Evolutionary conservation across 2,797 vertebrate species (phyloP), one percentile per base, ranked within the genome.

Genomic region (Halcyon smyrnensis): DNA sequence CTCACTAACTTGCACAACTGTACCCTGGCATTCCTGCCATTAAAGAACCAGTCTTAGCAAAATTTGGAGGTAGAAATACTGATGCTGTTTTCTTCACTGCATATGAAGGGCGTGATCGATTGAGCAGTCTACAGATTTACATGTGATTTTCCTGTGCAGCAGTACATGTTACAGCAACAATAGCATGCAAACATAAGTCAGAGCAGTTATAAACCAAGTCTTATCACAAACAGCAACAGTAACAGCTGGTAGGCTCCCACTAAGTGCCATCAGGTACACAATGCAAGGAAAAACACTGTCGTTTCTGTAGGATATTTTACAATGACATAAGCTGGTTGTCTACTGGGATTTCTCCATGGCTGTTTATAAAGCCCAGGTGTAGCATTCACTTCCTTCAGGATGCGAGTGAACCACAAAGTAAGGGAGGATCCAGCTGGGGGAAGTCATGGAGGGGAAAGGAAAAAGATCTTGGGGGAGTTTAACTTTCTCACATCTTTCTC

Each of bases 301-400:
- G 41, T 20, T 78, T 65, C 77, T 79, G 25, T 28, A 70, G 46
- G 59, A 73, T 69, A 46, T 69, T 79, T 85, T 23, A 51, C 53
- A 88, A 69, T 87, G 73, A 92, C 84, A 73, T 73, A 71, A 96
- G 60, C 51, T 75, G 23, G 36, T 1, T 65, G 53, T 59, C 82
- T 65, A 36, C 43, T 27, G 79, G 62, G 89, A 91, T 91, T 87
- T 93, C 59, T 56, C 80, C 48, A 83, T 8, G 37, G 41, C 81
- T 92, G 57, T 93, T 95, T 91, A 85, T 75, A 94, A 87, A 93
- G 41, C 23, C 77, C 82, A 94, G 82, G 90, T 93, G 94, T 62
- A 54, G 46, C 59, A 41, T 39, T 81, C 0, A 6, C 65, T 95
- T 96, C 89, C 95, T 95, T 91, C 87, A 94, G 94, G 82, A 94